phyloP scores from a whole-genome alignment of 2,797 vertebrate genomes.

The Gymnopithys bicolor region DNA sequence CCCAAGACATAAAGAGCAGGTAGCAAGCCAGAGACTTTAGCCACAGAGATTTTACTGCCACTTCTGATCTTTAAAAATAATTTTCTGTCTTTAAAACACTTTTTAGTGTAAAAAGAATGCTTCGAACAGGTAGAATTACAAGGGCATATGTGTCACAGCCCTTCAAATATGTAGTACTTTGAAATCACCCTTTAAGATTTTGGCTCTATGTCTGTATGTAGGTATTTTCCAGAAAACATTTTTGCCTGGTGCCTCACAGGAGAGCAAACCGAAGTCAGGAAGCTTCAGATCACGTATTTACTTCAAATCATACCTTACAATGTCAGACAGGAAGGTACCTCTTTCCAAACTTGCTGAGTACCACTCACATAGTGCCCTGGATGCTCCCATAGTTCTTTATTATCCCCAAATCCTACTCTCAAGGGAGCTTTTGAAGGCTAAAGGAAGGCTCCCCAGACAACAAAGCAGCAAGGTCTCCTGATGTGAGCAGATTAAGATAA shows the following conservation, averaged over 20 bases:
- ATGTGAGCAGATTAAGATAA: not conserved
- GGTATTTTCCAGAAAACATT: not conserved
- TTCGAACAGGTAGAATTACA: not conserved
- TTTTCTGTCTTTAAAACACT: not conserved
- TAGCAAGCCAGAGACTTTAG: not conserved
- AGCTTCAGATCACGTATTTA: not conserved
- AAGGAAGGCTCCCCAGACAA: not conserved
- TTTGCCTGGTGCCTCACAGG: not conserved
- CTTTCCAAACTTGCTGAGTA: not conserved
- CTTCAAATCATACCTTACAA: not conserved
- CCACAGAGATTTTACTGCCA: not conserved
- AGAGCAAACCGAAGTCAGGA: not conserved
- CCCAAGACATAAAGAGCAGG: not conserved
- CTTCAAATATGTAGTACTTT: not conserved
- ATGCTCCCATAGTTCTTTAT: not conserved
- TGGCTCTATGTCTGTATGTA: not conserved
- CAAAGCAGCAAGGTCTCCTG: not conserved
- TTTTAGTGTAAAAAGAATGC: not conserved
- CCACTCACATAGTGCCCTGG: fast-evolving
- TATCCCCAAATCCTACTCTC: not conserved
- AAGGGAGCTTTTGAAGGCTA: not conserved
- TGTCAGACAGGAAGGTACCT: not conserved
- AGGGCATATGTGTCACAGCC: not conserved
- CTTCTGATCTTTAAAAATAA: not conserved
- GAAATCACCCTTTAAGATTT: not conserved